Evolutionary conservation across 2,797 vertebrate species (phyloP).

Genomic region (Anabacerthia variegaticeps): DNA sequence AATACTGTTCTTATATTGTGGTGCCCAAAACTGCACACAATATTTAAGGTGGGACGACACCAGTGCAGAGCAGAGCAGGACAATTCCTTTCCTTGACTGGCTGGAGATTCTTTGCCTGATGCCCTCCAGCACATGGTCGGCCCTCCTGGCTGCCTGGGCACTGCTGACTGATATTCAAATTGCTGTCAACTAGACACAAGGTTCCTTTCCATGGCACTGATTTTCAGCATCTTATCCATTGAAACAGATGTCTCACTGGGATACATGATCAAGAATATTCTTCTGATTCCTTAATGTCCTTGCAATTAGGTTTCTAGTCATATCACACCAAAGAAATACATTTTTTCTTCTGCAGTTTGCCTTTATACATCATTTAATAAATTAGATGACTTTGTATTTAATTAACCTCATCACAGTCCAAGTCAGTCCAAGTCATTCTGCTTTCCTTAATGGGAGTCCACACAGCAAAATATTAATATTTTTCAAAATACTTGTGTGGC

Average conservation of each 20-base stretch:
- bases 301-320: neutral
- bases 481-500: neutral
- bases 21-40: neutral
- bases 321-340: neutral
- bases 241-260: neutral
- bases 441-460: neutral
- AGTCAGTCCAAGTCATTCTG: neutral
- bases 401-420: neutral
- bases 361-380: neutral
- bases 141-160: neutral
- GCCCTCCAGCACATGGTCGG: neutral
- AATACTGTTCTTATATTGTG: neutral
- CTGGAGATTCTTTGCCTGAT: neutral
- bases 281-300: neutral
- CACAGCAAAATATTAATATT: neutral
- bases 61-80: neutral
- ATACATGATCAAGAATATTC: neutral
- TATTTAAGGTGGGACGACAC: neutral
- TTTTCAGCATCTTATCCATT: neutral
- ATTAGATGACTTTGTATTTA: neutral
- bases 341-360: neutral
- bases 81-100: neutral
- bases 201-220: neutral
- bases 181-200: neutral
- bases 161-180: neutral